These are phyloP conservation scores for Ceratitis capitata DNA, from an alignment of 1,140 invertebrate genomes.

Conservation along the genomic window DNA sequence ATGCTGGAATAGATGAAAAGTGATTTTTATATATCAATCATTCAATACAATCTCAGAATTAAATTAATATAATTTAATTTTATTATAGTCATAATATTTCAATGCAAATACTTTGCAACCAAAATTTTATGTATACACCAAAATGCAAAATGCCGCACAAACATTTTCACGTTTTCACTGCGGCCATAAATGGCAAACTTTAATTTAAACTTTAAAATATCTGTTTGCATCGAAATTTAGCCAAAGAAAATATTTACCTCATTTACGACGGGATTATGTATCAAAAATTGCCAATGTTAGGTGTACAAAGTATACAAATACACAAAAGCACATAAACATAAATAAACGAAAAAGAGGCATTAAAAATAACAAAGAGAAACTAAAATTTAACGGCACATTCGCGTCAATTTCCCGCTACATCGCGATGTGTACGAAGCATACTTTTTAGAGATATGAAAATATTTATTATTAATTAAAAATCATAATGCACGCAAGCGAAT, in stretches of 20 bases:
- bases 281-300: background rate
- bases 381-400: background rate
- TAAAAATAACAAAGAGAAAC: background rate
- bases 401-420: background rate
- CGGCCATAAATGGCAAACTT: background rate
- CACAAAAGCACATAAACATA: too few relatives aligned
- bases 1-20: too few relatives aligned
- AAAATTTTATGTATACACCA: too few relatives aligned
- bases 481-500: conserved; percentile 30
- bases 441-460: conserved; percentile 15
- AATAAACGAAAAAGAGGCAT: background rate
- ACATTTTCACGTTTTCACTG: too few relatives aligned
- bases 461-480: conserved; percentile 39
- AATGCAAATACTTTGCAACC: too few relatives aligned
- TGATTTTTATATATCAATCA: too few relatives aligned
- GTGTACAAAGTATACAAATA: background rate
- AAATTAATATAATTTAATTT: too few relatives aligned
- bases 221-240: background rate
- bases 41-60: too few relatives aligned
- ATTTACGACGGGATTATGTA: background rate
- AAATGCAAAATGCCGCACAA: too few relatives aligned
- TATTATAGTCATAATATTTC: too few relatives aligned
- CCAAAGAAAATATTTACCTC: background rate
- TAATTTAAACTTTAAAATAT: background rate
- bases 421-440: too few relatives aligned